These are phyloP conservation scores for Fabriciana adippe DNA, from an alignment of 2,888 invertebrate species.

Conservation along the genomic window DNA sequence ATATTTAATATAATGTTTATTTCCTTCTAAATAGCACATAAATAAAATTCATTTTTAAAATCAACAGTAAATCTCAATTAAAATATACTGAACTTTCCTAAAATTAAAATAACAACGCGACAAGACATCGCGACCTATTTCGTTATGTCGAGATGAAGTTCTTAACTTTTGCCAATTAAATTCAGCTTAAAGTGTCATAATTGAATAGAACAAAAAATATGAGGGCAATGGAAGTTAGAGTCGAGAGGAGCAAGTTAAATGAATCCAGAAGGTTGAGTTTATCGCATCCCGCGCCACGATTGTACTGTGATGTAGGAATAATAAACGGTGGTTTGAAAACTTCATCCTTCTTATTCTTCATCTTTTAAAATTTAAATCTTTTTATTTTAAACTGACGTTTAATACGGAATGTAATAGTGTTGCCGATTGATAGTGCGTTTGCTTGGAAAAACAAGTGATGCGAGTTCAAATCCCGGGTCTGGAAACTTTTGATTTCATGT, in stretches of 20 bases:
- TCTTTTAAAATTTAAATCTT: background rate
- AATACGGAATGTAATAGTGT: too few species aligned
- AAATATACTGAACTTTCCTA: background rate
- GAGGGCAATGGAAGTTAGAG: conserved; percentile 21
- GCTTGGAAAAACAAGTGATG: too few species aligned
- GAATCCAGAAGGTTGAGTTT: conserved; percentile 37
- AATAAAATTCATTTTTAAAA: too few species aligned
- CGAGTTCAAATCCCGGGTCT: too few species aligned
- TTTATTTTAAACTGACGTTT: too few species aligned
- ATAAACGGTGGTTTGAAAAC: background rate
- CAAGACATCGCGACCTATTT: conserved; percentile 9
- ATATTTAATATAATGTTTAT: too few species aligned
- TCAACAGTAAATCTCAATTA: too few species aligned
- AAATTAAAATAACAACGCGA: background rate
- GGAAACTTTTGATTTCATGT: too few species aligned
- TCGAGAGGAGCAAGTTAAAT: conserved; percentile 37
- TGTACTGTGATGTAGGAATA: conserved; percentile 9
- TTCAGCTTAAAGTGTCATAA: conserved; percentile 35
- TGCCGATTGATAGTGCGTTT: too few species aligned
- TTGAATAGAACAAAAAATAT: conserved; percentile 36
- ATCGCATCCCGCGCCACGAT: conserved; percentile 23
- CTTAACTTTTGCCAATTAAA: conserved; percentile 31
- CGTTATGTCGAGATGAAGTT: conserved; percentile 8
- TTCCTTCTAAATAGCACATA: too few species aligned
- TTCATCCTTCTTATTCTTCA: background rate